Evolutionary conservation across 2,888 invertebrate genomes (phyloP), one percentile per base, ranked within the genome.

Genomic region (Alsophila aescularia): DNA sequence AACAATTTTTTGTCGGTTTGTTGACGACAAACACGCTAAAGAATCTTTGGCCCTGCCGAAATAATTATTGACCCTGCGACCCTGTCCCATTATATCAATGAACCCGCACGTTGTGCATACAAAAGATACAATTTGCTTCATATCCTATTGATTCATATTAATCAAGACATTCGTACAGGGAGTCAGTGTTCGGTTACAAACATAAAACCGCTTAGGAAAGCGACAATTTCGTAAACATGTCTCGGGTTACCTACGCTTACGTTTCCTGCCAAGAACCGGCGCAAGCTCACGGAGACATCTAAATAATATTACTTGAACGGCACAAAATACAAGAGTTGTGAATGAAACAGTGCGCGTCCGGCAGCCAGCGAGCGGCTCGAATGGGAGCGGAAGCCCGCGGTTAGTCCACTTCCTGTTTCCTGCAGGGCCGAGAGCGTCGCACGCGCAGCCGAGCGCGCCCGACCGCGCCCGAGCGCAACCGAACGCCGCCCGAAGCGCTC

Each of bases 381-480:
- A 89, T 91, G 91, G 88, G 91, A 91, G 90, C 91, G 91, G 91
- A 91, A 90, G 81, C 85, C 78, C 84, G 90, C 90, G 91, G 91
- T 91, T 91, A 91, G 87, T 90, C 87, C 89, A 91, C 91, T 91
- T 91, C 91, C 91, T 90, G 91, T 90, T 90, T 91, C 91, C 91
- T 90, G 90, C 85, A 81, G 88, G 86, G 88, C 83, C 81, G 85
- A 80, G 79, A 72, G 69, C 82, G 80, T 70, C 83, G 86, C 81
- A 77, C 85, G 84, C 84, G 83, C 86, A 81, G 69, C 81, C 86
- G 83, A 83, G 75, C 79, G 77, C 72, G 73, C 79, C 77, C 85
- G 82, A 79, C 64, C 70, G 68, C 64, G 58, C 64, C 71, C 85
- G 83, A 79, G 39, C 49, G 41, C 42, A 37, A 55, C 67, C 80